Conservation (phyloP, 2,113 vertebrate genomes). For the Mesembrinibis cayennensis region DNA sequence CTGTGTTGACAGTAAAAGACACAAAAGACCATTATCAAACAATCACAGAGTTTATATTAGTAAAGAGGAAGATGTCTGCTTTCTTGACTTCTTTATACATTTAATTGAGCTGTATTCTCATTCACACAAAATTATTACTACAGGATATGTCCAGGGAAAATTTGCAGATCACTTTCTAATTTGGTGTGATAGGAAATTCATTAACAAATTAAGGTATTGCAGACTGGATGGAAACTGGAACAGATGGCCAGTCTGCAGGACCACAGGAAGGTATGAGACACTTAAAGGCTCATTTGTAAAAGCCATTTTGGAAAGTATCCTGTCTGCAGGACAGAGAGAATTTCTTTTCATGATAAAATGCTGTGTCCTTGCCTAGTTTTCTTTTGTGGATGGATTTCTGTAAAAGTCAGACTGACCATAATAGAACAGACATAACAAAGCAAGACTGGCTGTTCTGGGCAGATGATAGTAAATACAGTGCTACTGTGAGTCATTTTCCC, state of each 20-base stretch:
- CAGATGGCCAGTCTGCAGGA: slow-evolving; percentile 24
- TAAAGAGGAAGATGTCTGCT: neutral
- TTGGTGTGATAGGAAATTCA: neutral
- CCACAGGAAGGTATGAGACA: neutral
- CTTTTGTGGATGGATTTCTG: neutral
- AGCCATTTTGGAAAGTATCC: neutral
- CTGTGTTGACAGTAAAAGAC: neutral
- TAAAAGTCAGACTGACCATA: slow-evolving; percentile 61
- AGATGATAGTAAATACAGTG: neutral
- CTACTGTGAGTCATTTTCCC: slow-evolving; percentile 19
- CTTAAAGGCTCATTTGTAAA: slow-evolving; percentile 24
- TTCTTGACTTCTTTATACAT: neutral
- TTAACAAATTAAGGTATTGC: neutral
- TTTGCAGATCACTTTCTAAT: neutral
- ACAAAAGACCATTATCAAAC: neutral
- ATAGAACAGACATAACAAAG: slow-evolving; percentile 50
- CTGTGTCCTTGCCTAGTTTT: slow-evolving; percentile 16
- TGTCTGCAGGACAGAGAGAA: neutral
- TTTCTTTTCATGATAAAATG: neutral
- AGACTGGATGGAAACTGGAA: neutral
- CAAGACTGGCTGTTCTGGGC: slow-evolving; percentile 12
- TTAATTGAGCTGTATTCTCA: neutral
- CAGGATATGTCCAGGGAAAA: neutral
- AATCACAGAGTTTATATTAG: neutral
- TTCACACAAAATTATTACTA: neutral